A percentile compares a stretch with the other conserved stretches of the same genome.
Evolutionary conservation across 2,888 invertebrate genomes (phyloP).

Genomic region (Cryptocephalus primarius): DNA sequence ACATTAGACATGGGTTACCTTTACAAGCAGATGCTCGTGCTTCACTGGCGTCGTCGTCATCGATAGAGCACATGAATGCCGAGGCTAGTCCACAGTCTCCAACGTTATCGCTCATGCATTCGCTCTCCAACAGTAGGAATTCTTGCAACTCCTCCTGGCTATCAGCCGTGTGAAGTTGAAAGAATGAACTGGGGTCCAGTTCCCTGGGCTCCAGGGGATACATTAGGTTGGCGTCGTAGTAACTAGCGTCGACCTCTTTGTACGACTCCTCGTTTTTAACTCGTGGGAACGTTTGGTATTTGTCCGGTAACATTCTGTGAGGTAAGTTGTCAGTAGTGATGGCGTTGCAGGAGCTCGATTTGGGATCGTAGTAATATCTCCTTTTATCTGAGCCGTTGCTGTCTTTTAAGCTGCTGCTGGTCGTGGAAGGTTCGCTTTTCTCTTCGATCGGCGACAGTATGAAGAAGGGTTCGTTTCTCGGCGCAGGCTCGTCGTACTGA

Average conservation of each 20-base stretch:
- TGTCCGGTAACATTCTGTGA: slow-evolving; percentile 26
- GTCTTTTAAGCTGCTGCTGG: slow-evolving; percentile 35
- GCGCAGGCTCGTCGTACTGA: slow-evolving; percentile 13
- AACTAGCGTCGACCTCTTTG: slow-evolving; percentile 12
- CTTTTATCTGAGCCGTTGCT: slow-evolving; percentile 27
- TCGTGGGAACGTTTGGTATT: slow-evolving; percentile 45
- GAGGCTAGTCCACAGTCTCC: slow-evolving; percentile 40
- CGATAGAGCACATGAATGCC: slow-evolving; percentile 27
- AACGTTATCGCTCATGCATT: slow-evolving; percentile 40
- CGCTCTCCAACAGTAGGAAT: slow-evolving; percentile 48
- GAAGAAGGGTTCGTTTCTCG: slow-evolving; percentile 22
- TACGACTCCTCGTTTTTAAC: slow-evolving; percentile 28
- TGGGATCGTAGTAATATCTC: slow-evolving; percentile 13
- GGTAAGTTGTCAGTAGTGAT: slow-evolving; percentile 25
- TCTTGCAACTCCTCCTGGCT: slow-evolving; percentile 52
- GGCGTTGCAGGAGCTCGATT: slow-evolving; percentile 33
- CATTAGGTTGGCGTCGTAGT: slow-evolving; percentile 27
- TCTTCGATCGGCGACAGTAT: slow-evolving; percentile 47
- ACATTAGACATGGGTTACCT: slow-evolving; percentile 13
- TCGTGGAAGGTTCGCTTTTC: slow-evolving; percentile 44
- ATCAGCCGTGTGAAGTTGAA: slow-evolving; percentile 47
- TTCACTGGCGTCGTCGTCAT: slow-evolving; percentile 1
- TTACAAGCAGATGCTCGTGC: slow-evolving; percentile 3
- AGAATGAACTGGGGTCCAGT: slow-evolving; percentile 44
- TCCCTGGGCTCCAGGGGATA: slow-evolving; percentile 48